These are phyloP conservation scores for Heliconius eleuchia DNA, from an alignment of 1,140 invertebrate species.

Conservation along the genomic window DNA sequence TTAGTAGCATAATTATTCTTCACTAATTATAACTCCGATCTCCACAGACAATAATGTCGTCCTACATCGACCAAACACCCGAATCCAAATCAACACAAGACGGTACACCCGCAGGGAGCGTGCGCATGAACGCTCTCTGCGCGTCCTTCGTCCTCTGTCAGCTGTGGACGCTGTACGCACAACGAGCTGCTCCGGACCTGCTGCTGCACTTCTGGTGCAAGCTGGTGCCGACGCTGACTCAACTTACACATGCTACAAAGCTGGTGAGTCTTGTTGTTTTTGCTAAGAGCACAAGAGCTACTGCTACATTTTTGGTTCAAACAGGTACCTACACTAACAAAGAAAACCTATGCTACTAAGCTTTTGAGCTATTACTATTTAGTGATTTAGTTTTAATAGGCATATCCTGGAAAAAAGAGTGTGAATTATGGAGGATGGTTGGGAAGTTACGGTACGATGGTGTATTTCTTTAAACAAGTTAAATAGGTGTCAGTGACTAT, in stretches of 20 bases:
- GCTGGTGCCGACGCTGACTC: slow-evolving; percentile 96
- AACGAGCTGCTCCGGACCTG: slow-evolving; percentile 86
- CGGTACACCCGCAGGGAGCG: not conserved
- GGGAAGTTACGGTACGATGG: too few relatives aligned
- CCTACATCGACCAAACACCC: slow-evolving; percentile 96
- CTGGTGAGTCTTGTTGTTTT: slow-evolving; percentile 83
- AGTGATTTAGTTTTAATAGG: too few relatives aligned
- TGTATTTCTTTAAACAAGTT: too few relatives aligned
- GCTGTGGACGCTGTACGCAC: slow-evolving; percentile 98
- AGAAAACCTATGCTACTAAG: slow-evolving; percentile 88
- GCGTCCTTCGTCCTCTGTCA: slow-evolving; percentile 92
- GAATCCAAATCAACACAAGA: slow-evolving; percentile 84
- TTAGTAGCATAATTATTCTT: too few relatives aligned
- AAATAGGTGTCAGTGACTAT: too few relatives aligned
- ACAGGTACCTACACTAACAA: too few relatives aligned
- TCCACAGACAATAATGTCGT: slow-evolving; percentile 90
- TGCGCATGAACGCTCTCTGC: slow-evolving; percentile 96
- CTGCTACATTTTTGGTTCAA: too few relatives aligned
- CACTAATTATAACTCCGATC: too few relatives aligned
- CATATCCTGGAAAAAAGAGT: too few relatives aligned
- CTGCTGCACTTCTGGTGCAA: slow-evolving; percentile 99
- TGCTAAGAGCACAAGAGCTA: too few relatives aligned
- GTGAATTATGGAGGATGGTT: too few relatives aligned
- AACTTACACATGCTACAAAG: slow-evolving; percentile 96
- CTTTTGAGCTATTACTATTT: slow-evolving; percentile 83